Base-by-base conservation (phyloP, 2,888 invertebrate genomes). In the Eustalomyia histrio region DNA sequence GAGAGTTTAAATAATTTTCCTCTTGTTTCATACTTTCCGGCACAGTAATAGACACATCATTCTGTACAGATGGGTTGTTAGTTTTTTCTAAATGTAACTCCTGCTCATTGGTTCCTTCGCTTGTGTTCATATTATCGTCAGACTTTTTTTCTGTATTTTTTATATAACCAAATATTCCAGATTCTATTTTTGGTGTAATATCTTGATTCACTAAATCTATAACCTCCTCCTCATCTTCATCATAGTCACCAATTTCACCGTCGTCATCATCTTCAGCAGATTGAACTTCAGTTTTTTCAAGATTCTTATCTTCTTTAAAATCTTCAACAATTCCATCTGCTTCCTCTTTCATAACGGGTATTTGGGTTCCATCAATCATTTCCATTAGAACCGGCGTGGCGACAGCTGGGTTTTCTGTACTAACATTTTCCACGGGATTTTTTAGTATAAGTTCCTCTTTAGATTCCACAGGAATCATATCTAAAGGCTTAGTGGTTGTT, bases 321-420 rank as follows among this genome's bases (percentile, higher is more conserved):
- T 17, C 60, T 67, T 52, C 17, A 5, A 7, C 69, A 18, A 39
- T 21, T 14, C 10, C 47, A 29, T 73, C 50, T 2, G 6, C 12
- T 8, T 65, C 52, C 47, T 85, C 57, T 2, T 65, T 73, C 43
- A 85, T 78, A 35, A 82, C 18, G 4, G 87, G 85, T 74, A 95
- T 91, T 21, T 93, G 93, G 12, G 95, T 95, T 14, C 95, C 95
- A 88, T 95, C 95, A 83, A 95, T 90, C 65, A 85, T 39, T 52
- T 85, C 85, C 18, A 81, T 52, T 12, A 78, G 79, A 9, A 85
- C 85, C 7, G 87, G 85, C 12, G 85, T 82, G 57, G 61, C 84
- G 55, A 74, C 0, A 68, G 76, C 33, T 29, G 39, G 12, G 0
- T 29, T 58, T 35, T 52, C 64, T 9, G 57, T 43, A 87, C 91